A percentile compares a stretch with the other conserved stretches of the same genome.
Conservation (phyloP, 2,888 invertebrate species). For the Philereme vetulata region DNA sequence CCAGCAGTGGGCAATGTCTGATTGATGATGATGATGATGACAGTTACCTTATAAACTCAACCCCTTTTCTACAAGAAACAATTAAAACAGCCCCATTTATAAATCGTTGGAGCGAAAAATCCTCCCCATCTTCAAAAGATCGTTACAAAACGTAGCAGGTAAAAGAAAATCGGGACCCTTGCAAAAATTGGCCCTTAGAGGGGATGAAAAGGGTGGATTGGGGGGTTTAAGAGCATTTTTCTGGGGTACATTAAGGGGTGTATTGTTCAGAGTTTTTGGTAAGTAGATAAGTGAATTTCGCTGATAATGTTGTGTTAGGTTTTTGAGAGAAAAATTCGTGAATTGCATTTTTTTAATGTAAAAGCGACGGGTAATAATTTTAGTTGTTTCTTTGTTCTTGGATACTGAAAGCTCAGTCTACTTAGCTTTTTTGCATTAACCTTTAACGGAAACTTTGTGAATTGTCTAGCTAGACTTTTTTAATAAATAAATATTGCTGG, state of each 20-base stretch:
- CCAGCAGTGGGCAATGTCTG: too few relatives aligned
- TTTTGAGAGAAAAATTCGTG: slow-evolving; percentile 24
- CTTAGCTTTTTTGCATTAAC: background rate
- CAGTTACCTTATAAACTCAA: background rate
- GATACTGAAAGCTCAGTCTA: too few relatives aligned
- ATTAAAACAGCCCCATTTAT: slow-evolving; percentile 34
- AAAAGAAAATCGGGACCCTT: slow-evolving; percentile 73
- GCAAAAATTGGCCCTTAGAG: slow-evolving; percentile 69
- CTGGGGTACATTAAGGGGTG: slow-evolving; percentile 55
- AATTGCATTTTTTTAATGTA: slow-evolving; percentile 10
- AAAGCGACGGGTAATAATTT: slow-evolving; percentile 10
- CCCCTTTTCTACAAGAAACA: slow-evolving; percentile 35
- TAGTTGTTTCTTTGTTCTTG: slow-evolving; percentile 2
- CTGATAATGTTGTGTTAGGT: slow-evolving; percentile 51
- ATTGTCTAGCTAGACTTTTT: too few relatives aligned
- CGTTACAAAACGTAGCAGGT: slow-evolving; percentile 56
- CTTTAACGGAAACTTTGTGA: background rate
- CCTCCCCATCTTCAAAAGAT: slow-evolving; percentile 62
- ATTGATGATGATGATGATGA: too few relatives aligned
- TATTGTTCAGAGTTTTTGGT: slow-evolving; percentile 68
- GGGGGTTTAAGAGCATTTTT: slow-evolving; percentile 64
- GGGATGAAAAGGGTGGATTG: slow-evolving; percentile 41
- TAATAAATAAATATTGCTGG: too few relatives aligned
- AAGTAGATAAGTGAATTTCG: slow-evolving; percentile 70
- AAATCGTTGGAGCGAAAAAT: slow-evolving; percentile 55